Evolutionary conservation across 2,888 invertebrate species (phyloP).

Genomic region (Amblyteles armatorius): DNA sequence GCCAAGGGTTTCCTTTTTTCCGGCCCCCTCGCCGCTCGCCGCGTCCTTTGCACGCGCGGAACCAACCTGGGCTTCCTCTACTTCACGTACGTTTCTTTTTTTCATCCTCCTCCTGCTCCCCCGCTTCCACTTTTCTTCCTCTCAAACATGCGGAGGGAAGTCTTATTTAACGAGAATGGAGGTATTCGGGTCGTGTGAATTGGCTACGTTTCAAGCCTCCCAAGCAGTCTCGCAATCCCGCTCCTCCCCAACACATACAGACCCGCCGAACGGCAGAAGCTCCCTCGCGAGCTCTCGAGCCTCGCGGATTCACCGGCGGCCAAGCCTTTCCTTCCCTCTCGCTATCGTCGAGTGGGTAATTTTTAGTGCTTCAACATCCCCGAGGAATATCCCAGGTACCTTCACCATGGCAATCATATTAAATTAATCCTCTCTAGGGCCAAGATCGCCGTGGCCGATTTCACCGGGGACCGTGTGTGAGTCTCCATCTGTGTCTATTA

Average conservation of each 20-base stretch:
- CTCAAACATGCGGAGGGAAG: conserved; percentile 62
- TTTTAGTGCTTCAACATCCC: conserved; percentile 42
- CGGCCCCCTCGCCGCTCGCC: conserved; percentile 24
- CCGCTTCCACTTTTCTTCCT: conserved; percentile 57
- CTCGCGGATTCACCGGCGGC: conserved; percentile 32
- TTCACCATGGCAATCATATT: conserved; percentile 23
- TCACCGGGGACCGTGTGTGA: background rate
- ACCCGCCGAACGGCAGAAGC: conserved; percentile 16
- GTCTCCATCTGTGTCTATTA: background rate
- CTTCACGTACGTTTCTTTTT: conserved; percentile 48
- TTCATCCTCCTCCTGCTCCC: conserved; percentile 14
- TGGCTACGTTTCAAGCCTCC: conserved; percentile 72
- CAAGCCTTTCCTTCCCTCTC: conserved; percentile 21
- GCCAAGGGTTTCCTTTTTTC: conserved; percentile 23
- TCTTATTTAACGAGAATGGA: conserved; percentile 71
- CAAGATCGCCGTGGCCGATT: background rate
- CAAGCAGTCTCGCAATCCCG: conserved; percentile 65
- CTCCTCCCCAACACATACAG: conserved; percentile 38
- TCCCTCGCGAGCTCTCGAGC: conserved; percentile 41
- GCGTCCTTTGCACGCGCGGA: conserved; percentile 62
- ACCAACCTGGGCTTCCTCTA: conserved; percentile 23
- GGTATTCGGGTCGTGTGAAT: conserved; percentile 71
- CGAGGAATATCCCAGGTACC: conserved; percentile 9
- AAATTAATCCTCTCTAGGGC: conserved; percentile 23
- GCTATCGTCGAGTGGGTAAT: conserved; percentile 57